Evolutionary conservation across 2,797 vertebrate genomes (phyloP).

Genomic region (Philypnodon macrostomus): DNA sequence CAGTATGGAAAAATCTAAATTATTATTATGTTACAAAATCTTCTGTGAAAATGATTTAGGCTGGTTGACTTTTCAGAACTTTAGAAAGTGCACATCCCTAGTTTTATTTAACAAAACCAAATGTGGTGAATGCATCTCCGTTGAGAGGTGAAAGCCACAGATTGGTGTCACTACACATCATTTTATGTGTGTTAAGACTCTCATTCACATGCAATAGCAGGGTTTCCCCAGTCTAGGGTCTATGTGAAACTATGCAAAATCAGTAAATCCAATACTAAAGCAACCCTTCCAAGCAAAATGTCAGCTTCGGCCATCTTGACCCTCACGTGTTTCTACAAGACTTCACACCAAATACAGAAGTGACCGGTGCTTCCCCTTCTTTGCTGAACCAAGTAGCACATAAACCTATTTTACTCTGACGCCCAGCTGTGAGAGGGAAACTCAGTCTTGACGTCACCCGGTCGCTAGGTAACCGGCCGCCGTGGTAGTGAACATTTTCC

Average conservation of each 20-base stretch:
- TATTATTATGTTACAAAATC: too few species aligned
- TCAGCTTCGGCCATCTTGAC: constrained; percentile 10
- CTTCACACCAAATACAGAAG: constrained; percentile 46
- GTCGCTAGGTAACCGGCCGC: constrained; percentile 76
- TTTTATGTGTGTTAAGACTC: background rate
- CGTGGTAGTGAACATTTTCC: constrained; percentile 83
- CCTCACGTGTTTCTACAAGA: constrained; percentile 3
- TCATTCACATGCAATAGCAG: constrained; percentile 23
- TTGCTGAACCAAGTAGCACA: constrained; percentile 22
- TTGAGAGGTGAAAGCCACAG: constrained; percentile 1
- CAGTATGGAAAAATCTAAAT: too few species aligned
- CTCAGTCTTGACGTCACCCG: constrained; percentile 81
- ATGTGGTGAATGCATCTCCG: background rate
- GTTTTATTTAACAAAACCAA: background rate
- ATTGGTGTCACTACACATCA: background rate
- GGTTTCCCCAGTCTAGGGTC: constrained; percentile 44
- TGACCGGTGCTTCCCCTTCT: constrained; percentile 67
- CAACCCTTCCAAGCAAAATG: constrained; percentile 14
- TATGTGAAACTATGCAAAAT: constrained; percentile 29
- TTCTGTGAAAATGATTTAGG: too few species aligned
- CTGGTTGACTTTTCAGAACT: too few species aligned
- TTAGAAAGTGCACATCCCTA: too few species aligned
- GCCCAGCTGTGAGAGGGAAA: constrained; percentile 84
- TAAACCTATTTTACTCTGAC: constrained; percentile 27
- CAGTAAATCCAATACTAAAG: constrained; percentile 1